phyloP scores from a whole-genome alignment of 1,140 invertebrate genomes.

The Notospermus geniculatus region DNA sequence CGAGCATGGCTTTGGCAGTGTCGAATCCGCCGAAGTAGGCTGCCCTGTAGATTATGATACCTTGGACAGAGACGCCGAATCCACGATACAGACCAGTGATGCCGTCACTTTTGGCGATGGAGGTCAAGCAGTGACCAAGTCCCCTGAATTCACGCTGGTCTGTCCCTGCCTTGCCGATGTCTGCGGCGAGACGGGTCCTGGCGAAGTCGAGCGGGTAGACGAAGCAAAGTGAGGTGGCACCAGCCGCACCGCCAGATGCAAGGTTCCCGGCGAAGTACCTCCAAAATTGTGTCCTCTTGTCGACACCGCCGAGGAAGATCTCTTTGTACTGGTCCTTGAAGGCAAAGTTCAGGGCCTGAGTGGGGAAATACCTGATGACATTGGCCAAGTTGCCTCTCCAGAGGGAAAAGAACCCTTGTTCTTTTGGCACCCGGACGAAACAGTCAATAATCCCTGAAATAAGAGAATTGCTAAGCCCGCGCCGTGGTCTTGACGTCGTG shows the following conservation, averaged over 20 bases:
- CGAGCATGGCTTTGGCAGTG: conserved; percentile 48
- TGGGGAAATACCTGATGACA: conserved; percentile 47
- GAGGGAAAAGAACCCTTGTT: conserved; percentile 42
- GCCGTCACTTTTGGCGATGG: conserved; percentile 50
- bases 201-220: conserved; percentile 57
- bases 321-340: conserved; percentile 11
- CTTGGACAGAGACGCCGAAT: conserved; percentile 55
- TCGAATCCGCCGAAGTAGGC: conserved; percentile 57
- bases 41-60: conserved; percentile 56
- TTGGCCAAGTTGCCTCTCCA: conserved; percentile 47
- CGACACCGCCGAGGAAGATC: not conserved
- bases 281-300: not conserved
- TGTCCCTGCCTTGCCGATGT: conserved; percentile 23
- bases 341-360: conserved; percentile 48
- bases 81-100: conserved; percentile 31
- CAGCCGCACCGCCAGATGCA: conserved; percentile 53
- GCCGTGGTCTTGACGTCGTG: no score
- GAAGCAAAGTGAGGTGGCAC: conserved; percentile 53
- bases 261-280: conserved; percentile 32
- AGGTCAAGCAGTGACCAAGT: conserved; percentile 49
- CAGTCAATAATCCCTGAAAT: conserved; percentile 75
- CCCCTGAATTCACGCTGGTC: conserved; percentile 50
- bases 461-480: no score
- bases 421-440: conserved; percentile 76
- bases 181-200: conserved; percentile 51